Percentiles rank a stretch among this genome's conserved stretches.
Evolutionary conservation across 2,888 invertebrate species (phyloP).

Genomic region (Drosophila nigricruria): DNA sequence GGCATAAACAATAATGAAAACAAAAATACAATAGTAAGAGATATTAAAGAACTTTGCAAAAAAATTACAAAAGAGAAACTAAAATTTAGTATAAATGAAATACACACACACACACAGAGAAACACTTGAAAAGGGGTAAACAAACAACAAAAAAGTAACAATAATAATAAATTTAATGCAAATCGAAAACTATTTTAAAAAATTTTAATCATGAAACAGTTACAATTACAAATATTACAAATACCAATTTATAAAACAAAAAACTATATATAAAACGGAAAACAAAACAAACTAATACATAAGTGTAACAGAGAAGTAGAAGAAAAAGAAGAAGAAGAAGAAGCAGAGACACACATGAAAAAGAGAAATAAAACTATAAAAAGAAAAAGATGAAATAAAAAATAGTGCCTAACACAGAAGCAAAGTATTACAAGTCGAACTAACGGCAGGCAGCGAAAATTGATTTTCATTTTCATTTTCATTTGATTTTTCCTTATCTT

Average conservation of each 20-base stretch:
- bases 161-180: slow-evolving; percentile 50
- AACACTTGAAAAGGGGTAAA: slow-evolving; percentile 49
- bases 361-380: slow-evolving; percentile 4
- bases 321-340: neutral
- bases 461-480: slow-evolving; percentile 1
- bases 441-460: slow-evolving; percentile 33
- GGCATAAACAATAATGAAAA: slow-evolving; percentile 51
- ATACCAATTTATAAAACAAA: slow-evolving; percentile 17
- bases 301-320: slow-evolving; percentile 22
- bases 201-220: slow-evolving; percentile 39
- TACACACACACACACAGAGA: slow-evolving; percentile 17
- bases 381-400: slow-evolving; percentile 16
- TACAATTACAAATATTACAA: slow-evolving; percentile 28
- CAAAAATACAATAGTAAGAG: slow-evolving; percentile 45
- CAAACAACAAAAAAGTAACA: slow-evolving; percentile 37
- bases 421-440: slow-evolving; percentile 64
- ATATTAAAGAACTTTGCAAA: slow-evolving; percentile 40
- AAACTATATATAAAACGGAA: neutral
- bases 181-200: slow-evolving; percentile 42
- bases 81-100: slow-evolving; percentile 38
- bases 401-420: slow-evolving; percentile 72
- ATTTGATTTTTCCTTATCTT: neutral
- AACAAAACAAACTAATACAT: slow-evolving; percentile 12
- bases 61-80: slow-evolving; percentile 20
- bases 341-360: neutral